Evolutionary conservation across 2,888 invertebrate genomes (phyloP), one percentile per base, ranked within the genome.

Genomic region (Clunio marinus): DNA sequence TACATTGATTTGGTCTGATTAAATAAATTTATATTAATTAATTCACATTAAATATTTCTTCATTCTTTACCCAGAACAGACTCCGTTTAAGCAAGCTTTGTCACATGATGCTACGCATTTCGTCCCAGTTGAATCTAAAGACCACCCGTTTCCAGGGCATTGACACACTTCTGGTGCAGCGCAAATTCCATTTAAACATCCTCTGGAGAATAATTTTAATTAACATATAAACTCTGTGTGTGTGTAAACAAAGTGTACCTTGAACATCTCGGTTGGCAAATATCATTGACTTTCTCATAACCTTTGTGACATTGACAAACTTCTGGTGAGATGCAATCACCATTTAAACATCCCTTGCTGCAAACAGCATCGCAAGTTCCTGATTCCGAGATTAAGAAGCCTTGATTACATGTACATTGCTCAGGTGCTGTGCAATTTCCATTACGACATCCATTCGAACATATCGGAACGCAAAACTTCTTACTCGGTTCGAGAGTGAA

Each of bases 111-210:
- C 80, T 7, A 81, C 74, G 72, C 84, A 84, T 69, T 77, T 78
- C 24, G 75, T 75, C 2, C 77, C 77, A 45, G 75, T 73, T 1
- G 73, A 71, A 69, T 80, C 80, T 69, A 80, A 71, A 20, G 77
- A 79, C 74, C 73, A 81, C 27, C 78, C 78, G 13, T 13, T 57
- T n/a, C 28, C 72, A 27, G 76, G 73, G 70, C 82, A 82, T 7
- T 72, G 71, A 51, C 82, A 82, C 1, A 71, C 71, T 37, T 77
- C 75, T 1, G 76, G 76, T 1, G 72, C 74, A 2, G 71, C 73
- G 60, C 78, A 78, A 1, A 69, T 72, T 1, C 82, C 82, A 73
- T 85, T 83, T 1, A 77, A 73, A 62, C 83, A 83, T 8, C 78
- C 77, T 25, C 51, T 51, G 22, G 20, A 13, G 15, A 41, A 41